Conservation (phyloP, 2,113 vertebrate species). For the Scopus umbretta region DNA sequence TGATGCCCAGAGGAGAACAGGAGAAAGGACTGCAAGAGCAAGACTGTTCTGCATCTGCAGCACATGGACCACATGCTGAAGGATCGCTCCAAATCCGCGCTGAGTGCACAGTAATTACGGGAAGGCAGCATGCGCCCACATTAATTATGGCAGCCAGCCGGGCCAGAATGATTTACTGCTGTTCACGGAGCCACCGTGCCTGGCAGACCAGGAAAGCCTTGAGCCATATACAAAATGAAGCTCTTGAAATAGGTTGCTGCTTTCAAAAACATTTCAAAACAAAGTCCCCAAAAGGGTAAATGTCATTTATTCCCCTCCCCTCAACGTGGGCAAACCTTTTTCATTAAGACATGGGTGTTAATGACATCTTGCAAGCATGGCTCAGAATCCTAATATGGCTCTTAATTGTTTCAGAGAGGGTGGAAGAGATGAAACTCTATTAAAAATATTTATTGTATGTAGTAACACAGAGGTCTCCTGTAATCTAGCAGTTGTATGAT, state of each 20-base stretch:
- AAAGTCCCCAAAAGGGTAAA: not conserved
- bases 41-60: not conserved
- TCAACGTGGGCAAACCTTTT: not conserved
- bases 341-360: not conserved
- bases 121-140: not conserved
- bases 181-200: accelerated
- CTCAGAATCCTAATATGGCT: not conserved
- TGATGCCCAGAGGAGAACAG: not conserved
- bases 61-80: not conserved
- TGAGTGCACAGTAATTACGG: not conserved
- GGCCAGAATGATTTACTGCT: not conserved
- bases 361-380: not conserved
- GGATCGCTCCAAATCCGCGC: not conserved
- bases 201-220: not conserved
- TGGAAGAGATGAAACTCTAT: not conserved
- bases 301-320: not conserved
- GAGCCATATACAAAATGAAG: not conserved
- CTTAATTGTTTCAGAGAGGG: not conserved
- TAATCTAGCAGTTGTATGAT: not conserved
- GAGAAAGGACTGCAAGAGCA: not conserved
- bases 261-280: not conserved
- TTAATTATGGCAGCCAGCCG: slow-evolving; percentile 8
- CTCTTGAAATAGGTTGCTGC: not conserved
- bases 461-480: not conserved
- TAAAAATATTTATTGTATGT: not conserved